Evolutionary conservation across 2,113 vertebrate genomes (phyloP), one percentile per base, ranked within the genome.

Genomic region (Planiliza haematocheilus): DNA sequence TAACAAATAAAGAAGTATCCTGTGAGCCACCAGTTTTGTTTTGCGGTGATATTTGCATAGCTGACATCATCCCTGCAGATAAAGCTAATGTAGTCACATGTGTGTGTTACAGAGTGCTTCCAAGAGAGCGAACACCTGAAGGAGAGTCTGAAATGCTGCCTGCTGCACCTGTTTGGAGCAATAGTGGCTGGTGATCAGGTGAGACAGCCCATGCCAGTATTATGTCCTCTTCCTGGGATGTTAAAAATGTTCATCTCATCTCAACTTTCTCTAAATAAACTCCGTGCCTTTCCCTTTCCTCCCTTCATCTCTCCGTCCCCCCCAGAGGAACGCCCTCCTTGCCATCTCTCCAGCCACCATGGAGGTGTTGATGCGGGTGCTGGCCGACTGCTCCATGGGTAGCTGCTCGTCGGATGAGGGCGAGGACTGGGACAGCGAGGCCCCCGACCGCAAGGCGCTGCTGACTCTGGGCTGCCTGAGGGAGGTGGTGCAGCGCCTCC

Each of bases 91-190:
- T 75, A n/a, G 53, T 10, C 84, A 77, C 86, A 71, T 91, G 3
- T 79, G 20, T 78, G 58, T 55, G 77, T 73, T 77, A 8, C 89
- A 99, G 98, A 99, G 85, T 99, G 98, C 92, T 99, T 99, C 94
- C 97, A 99, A 92, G 98, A 99, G 91, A 98, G 97, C 17, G 97
- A 99, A 76, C 98, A 99, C 89, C 96, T 99, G 80, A 99, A 98
- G 83, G 97, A 98, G 86, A 98, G 95, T 81, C 91, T 99, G 53
- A 99, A 99, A 68, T 98, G 97, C 91, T 98, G 96, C 78, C 86
- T 99, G 62, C 89, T 99, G 17, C 97, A 99, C 89, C 94, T 99
- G 59, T 99, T 99, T 90, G 97, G 98, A 87, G 96, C 98, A 62
- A 95, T 99, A 79, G 94, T 99, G 61, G 96, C 96, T 13, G 97